phyloP scores from a whole-genome alignment of 2,888 invertebrate species.

The Osedax fenrisi region DNA sequence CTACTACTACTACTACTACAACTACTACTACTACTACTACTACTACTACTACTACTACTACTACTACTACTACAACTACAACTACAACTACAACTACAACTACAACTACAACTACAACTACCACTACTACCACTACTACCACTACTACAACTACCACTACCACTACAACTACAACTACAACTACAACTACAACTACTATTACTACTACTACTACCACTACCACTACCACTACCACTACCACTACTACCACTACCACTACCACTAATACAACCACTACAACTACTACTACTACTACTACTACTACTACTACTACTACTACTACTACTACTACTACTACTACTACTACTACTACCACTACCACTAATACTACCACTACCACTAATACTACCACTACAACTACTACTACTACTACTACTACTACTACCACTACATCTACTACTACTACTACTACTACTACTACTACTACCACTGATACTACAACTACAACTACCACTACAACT shows the following conservation, averaged over 20 bases:
- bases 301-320: not conserved
- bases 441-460: slow-evolving; percentile 7
- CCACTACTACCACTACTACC: slow-evolving; percentile 1
- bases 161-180: slow-evolving; percentile 13
- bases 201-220: slow-evolving; percentile 7
- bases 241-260: too few relatives aligned
- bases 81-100: slow-evolving; percentile 15
- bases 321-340: not conserved
- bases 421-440: not conserved
- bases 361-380: not conserved
- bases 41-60: slow-evolving; percentile 26
- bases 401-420: slow-evolving; percentile 9
- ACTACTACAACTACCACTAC: slow-evolving; percentile 10
- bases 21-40: slow-evolving; percentile 17
- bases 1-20: slow-evolving; percentile 9
- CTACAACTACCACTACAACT: slow-evolving; percentile 5
- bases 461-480: not conserved
- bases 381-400: not conserved
- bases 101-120: not conserved
- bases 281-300: not conserved
- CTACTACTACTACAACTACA: slow-evolving; percentile 23
- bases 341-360: not conserved
- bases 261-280: too few relatives aligned
- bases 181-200: not conserved
- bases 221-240: slow-evolving; percentile 4